Base-by-base conservation (phyloP, 2,888 invertebrate species). In the Drosophila neutralis region DNA sequence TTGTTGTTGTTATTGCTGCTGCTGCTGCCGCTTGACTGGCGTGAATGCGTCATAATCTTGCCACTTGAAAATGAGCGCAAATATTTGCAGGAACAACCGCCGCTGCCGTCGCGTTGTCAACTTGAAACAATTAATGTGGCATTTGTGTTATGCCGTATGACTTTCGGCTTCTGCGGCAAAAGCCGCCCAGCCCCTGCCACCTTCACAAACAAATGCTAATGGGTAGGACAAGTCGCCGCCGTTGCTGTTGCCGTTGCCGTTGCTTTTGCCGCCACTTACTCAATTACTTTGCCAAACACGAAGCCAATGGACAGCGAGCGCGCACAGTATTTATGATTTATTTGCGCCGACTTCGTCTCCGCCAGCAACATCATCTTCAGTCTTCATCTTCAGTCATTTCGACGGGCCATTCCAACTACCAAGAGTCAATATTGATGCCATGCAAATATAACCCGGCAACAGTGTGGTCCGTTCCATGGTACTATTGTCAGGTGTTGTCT, bases 101-200 rank as follows among this genome's bases (percentile, higher is more conserved):
- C 65, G 87, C 63, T 45, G 45, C 45, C 45, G 45, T 45, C 45
- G 45, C 45, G 15, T 45, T 71, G 73, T 78, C 90, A 90, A 90
- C 87, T 88, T 88, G 88, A 88, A 88, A 88, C 88, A 88, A 88
- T 88, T 88, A 88, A 90, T 88, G 88, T 88, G 90, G 87, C 90
- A 91, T 91, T 83, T 88, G 87, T 90, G 87, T 90, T 88, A 75
- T 72, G 90, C 83, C 83, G 87, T 80, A 81, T 89, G 90, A 90
- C 69, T 90, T 89, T 85, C 89, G 83, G 90, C 87, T 90, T 88
- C 87, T 88, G 91, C 84, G 81, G 69, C 83, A 68, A 69, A 64
- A 38, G 27, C 65, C 35, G 38, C 57, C 24, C 18, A 63, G 56
- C 53, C 67, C 68, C 62, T 82, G 77, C 89, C 83, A 90, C 73